phyloP scores from a whole-genome alignment of 2,888 invertebrate species.

The Phaedon cochleariae region DNA sequence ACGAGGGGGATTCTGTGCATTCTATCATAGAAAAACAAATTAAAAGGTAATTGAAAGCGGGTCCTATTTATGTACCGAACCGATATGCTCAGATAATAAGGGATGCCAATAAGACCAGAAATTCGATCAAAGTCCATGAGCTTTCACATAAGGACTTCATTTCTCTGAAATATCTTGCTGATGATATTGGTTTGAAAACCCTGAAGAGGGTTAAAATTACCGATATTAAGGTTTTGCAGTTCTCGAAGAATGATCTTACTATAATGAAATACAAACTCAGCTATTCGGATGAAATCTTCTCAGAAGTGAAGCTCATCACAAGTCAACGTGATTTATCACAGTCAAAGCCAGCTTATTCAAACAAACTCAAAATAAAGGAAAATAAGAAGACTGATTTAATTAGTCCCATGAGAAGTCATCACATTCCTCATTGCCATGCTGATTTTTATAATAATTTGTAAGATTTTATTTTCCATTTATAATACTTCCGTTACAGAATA shows the following conservation, averaged over 20 bases:
- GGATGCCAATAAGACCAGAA: constrained; percentile 31
- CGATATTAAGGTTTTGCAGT: background rate
- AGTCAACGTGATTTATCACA: background rate
- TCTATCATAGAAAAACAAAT: constrained; percentile 34
- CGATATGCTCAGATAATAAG: constrained; percentile 26
- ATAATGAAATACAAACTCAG: background rate
- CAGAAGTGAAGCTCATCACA: background rate
- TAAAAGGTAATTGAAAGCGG: too few species aligned
- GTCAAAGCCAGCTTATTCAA: background rate
- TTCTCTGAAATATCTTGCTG: constrained; percentile 32
- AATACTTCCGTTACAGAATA: too few species aligned
- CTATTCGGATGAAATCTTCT: background rate
- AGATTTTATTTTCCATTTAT: too few species aligned
- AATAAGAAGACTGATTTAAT: too few species aligned
- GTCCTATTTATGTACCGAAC: constrained; percentile 31
- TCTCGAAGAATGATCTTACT: background rate
- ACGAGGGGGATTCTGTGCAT: constrained; percentile 28
- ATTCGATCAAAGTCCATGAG: constrained; percentile 31
- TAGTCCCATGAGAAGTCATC: too few species aligned
- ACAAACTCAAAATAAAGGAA: background rate
- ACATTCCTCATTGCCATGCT: too few species aligned
- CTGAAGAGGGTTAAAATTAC: background rate
- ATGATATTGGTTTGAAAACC: constrained; percentile 9
- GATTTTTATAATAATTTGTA: too few species aligned
- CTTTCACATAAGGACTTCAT: constrained; percentile 30